A percentile compares a stretch with the other conserved stretches of the same genome.
phyloP scores from a whole-genome alignment of 2,113 vertebrate genomes.

The Myotis yumanensis region DNA sequence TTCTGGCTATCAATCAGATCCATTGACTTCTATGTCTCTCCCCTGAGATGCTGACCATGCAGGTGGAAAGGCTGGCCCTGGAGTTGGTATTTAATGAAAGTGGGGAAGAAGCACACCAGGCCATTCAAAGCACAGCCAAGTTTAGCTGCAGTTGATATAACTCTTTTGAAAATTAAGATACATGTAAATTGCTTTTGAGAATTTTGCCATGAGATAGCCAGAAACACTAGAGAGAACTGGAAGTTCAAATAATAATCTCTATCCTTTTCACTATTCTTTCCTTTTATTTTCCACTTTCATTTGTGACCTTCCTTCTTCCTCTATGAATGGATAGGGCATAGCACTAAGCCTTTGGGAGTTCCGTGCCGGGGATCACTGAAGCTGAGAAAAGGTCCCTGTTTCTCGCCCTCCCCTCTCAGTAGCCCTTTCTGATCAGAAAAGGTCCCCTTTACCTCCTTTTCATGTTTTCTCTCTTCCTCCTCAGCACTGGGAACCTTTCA shows the following conservation, averaged over 20 bases:
- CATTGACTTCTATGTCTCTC: neutral
- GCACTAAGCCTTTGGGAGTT: neutral
- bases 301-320: neutral
- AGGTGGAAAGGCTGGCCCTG: neutral
- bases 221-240: neutral
- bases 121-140: neutral
- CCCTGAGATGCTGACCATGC: neutral
- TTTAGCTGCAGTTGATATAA: neutral
- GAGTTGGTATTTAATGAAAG: neutral
- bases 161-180: neutral
- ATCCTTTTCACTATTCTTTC: constrained; percentile 5
- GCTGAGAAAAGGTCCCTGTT: neutral
- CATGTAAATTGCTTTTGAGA: neutral
- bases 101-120: neutral
- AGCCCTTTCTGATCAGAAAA: neutral
- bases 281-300: neutral
- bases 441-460: neutral
- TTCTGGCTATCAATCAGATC: neutral
- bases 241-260: constrained; percentile 19
- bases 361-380: neutral
- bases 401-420: neutral
- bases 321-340: neutral
- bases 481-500: neutral
- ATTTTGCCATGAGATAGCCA: constrained; percentile 1
- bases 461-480: neutral